Base-by-base conservation (phyloP, 1,140 invertebrate species). In the Trissolcus basalis region DNA sequence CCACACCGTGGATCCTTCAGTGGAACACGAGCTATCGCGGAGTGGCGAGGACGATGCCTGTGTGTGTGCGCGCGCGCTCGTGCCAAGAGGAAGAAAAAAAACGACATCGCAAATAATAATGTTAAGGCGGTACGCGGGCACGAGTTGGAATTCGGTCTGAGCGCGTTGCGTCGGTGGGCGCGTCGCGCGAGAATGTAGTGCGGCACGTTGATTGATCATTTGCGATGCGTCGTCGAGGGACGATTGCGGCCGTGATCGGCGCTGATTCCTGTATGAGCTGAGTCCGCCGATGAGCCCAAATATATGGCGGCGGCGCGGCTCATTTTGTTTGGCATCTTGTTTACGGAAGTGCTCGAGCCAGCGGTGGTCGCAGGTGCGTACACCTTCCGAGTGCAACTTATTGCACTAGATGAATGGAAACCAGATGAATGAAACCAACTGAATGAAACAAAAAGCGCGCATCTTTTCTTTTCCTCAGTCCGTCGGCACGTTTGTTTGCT, bases 231-330 rank as follows among this genome's bases (percentile, higher is more conserved):
- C 78, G 75, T 56, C 56, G 47, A 69, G 48, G 56, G 56, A 56
- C 48, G 60, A 44, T 71, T 69, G 68, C 76, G 71, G 60, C 63
- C 71, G 70, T 49, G 67, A 58, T 78, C 51, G 67, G 75, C 74
- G 58, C 67, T 77, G 68, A 67, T 82, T 77, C 70, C 61, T 70
- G 74, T 77, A 75, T 71, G 78, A 81, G 76, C 77, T 58, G 59
- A 69, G 39, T 44, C 59, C 78, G 81, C 85, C 81, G 80, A 87
- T 87, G 83, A 87, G 81, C 79, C 76, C 77, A 75, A 77, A 88
- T 88, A 85, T 88, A 88, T 88, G 87, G 87, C 87, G 86, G 86
- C 85, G 85, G 86, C 85, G 82, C 86, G 87, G 83, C 84, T 88
- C 79, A 79, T 88, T 82, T 82, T 88, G 78, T 84, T 88, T 80